Conservation (phyloP, 2,113 vertebrate genomes). For the Epinephelus fuscoguttatus region DNA sequence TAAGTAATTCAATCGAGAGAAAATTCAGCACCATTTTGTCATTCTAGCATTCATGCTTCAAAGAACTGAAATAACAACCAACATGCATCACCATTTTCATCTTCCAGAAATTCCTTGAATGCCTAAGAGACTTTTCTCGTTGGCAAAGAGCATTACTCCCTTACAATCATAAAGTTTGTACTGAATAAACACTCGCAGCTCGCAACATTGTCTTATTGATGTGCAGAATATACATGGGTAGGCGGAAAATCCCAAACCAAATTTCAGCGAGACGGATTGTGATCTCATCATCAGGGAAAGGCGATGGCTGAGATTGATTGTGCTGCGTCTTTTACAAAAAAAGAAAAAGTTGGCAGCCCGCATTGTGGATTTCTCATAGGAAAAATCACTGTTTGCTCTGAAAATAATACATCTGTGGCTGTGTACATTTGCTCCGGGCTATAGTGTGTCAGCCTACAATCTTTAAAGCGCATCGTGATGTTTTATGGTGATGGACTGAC, state of each 20-base stretch:
- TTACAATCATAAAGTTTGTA: constrained; percentile 44
- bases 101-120: constrained; percentile 35
- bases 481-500: constrained; percentile 49
- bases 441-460: constrained; percentile 50
- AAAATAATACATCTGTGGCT: constrained; percentile 63
- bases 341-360: constrained; percentile 40
- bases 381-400: constrained; percentile 54
- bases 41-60: background rate
- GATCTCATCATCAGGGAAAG: constrained; percentile 61
- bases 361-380: constrained; percentile 60
- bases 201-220: constrained; percentile 44
- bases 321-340: constrained; percentile 38
- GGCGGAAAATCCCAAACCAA: constrained; percentile 70
- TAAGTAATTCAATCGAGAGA: background rate
- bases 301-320: constrained; percentile 66
- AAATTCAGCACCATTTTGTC: background rate
- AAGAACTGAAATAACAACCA: background rate
- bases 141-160: constrained; percentile 2
- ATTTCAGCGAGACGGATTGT: constrained; percentile 65
- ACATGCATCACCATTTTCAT: constrained; percentile 18
- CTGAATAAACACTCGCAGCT: constrained; percentile 44
- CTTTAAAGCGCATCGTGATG: constrained; percentile 35
- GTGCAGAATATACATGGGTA: constrained; percentile 58
- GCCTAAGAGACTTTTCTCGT: background rate
- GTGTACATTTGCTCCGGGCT: constrained; percentile 53